Evolutionary conservation across 1,140 invertebrate species (phyloP).

Genomic region (Atta texana): DNA sequence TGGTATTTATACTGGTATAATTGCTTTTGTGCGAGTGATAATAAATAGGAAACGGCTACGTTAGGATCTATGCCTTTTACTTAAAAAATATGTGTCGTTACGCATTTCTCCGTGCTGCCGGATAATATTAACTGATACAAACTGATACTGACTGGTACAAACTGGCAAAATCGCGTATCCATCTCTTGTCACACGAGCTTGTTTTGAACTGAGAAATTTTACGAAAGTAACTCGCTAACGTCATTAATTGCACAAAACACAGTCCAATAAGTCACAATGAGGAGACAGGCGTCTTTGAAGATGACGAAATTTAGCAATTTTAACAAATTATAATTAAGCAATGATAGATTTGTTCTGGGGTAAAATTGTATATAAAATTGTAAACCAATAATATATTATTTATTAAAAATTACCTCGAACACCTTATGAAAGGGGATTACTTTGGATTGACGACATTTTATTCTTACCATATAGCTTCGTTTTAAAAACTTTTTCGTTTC

Average conservation of each 20-base stretch:
- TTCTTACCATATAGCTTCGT: background rate
- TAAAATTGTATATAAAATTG: background rate
- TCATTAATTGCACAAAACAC: background rate
- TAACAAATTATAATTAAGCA: constrained; percentile 6
- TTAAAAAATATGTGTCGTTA: constrained; percentile 11
- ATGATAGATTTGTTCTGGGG: background rate
- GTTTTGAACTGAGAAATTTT: constrained; percentile 10
- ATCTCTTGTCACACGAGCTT: constrained; percentile 33
- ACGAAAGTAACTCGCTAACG: background rate
- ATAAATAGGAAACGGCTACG: constrained; percentile 18
- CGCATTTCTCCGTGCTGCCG: background rate
- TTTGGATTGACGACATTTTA: constrained; percentile 19
- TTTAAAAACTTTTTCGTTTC: background rate
- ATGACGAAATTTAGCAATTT: constrained; percentile 13
- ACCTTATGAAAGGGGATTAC: background rate
- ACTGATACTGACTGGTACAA: constrained; percentile 24
- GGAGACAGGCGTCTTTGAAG: constrained; percentile 15
- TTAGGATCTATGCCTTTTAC: constrained; percentile 22
- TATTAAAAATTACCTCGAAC: constrained; percentile 27
- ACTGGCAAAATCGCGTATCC: constrained; percentile 18
- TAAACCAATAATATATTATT: constrained; percentile 18
- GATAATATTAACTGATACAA: constrained; percentile 38
- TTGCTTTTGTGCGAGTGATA: constrained; percentile 5
- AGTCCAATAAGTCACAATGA: constrained; percentile 1
- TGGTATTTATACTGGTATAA: constrained; percentile 7